Evolutionary conservation across 2,113 vertebrate genomes (phyloP).

Genomic region (Dolichallabes microphthalmus): DNA sequence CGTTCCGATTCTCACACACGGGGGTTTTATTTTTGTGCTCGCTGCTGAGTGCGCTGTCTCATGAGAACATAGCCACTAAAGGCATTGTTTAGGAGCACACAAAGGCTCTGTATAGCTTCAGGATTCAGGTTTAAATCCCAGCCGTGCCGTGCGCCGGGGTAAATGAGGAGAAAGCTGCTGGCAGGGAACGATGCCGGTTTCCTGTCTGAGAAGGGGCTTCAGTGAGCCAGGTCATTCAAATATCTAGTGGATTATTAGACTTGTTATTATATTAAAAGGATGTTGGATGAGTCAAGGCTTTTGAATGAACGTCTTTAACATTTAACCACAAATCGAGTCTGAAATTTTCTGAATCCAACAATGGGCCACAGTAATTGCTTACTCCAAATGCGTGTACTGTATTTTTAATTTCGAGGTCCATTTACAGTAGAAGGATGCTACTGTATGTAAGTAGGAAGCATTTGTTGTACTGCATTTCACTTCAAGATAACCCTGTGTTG

Average conservation of each 20-base stretch:
- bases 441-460: not conserved
- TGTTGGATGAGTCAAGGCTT: not conserved
- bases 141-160: not conserved
- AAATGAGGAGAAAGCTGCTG: conserved; percentile 7
- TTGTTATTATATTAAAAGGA: too few species aligned
- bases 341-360: not conserved
- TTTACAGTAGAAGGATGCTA: not conserved
- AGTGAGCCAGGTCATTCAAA: not conserved
- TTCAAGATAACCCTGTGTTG: not conserved
- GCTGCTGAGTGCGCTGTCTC: conserved; percentile 13
- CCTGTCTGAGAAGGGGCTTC: not conserved
- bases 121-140: conserved; percentile 19
- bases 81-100: conserved; percentile 28
- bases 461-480: not conserved
- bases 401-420: not conserved
- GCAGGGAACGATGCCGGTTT: not conserved
- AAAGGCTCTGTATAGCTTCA: conserved; percentile 27
- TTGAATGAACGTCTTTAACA: not conserved
- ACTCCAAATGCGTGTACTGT: not conserved
- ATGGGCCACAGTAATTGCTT: not conserved
- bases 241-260: not conserved
- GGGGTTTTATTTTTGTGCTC: conserved; percentile 12
- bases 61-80: conserved; percentile 12
- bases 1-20: conserved; percentile 24
- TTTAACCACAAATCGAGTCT: not conserved